A percentile compares a stretch with the other conserved stretches of the same genome.
Evolutionary conservation across 1,140 invertebrate species (phyloP).

Genomic region (Helicoverpa armigera): DNA sequence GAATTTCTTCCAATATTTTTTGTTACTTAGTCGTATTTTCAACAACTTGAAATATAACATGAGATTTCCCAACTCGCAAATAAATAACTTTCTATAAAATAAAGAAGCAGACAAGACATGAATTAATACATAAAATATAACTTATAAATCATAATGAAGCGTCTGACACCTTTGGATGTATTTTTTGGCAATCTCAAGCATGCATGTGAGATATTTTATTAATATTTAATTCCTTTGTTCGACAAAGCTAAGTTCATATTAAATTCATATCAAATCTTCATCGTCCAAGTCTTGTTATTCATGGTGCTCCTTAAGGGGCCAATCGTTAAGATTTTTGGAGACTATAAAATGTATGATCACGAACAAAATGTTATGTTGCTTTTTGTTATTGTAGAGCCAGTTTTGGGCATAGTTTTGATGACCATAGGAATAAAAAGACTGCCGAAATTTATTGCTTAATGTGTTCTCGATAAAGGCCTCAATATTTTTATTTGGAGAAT

Average conservation of each 20-base stretch:
- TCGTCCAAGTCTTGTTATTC: constrained; percentile 32
- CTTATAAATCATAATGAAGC: constrained; percentile 6
- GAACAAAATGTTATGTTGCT: constrained; percentile 20
- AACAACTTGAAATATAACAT: neutral
- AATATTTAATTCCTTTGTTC: constrained; percentile 48
- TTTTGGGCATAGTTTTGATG: constrained; percentile 29
- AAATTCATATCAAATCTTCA: constrained; percentile 44
- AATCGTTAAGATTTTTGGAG: constrained; percentile 35
- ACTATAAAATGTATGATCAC: constrained; percentile 24
- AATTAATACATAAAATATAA: constrained; percentile 8
- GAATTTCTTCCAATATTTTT: too few species aligned
- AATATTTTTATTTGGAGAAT: neutral
- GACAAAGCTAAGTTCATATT: constrained; percentile 35
- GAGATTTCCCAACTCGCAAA: neutral
- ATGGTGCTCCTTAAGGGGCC: constrained; percentile 22
- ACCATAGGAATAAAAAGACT: neutral
- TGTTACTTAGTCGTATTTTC: too few species aligned
- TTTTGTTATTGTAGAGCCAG: constrained; percentile 9
- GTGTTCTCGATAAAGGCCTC: neutral
- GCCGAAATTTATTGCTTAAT: constrained; percentile 7
- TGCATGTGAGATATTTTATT: neutral
- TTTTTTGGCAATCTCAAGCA: constrained; percentile 17
- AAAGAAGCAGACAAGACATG: neutral
- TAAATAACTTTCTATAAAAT: neutral
- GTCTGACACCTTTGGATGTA: constrained; percentile 1